Percentiles rank a stretch among this genome's conserved stretches.
These are phyloP conservation scores for Thera obeliscata DNA, from an alignment of 2,888 invertebrate genomes.

Conservation along the genomic window DNA sequence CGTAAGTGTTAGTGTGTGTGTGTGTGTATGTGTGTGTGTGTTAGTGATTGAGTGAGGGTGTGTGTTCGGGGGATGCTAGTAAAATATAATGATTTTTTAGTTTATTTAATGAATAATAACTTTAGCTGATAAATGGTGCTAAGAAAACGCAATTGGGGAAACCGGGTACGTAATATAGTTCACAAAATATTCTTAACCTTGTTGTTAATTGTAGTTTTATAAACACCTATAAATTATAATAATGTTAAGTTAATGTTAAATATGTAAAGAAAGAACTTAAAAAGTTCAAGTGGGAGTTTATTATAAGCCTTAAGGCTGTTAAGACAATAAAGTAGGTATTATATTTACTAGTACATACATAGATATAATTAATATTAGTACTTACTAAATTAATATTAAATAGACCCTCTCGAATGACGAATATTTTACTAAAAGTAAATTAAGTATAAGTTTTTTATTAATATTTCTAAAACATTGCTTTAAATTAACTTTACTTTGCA, in stretches of 20 bases:
- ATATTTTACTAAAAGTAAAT: slow-evolving; percentile 6
- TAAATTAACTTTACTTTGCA: no score
- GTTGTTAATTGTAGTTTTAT: neutral
- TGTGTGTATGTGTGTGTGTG: no score
- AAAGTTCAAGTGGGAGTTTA: slow-evolving; percentile 9
- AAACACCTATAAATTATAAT: neutral
- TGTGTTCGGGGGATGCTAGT: neutral
- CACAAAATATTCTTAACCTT: slow-evolving; percentile 1
- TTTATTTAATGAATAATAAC: neutral
- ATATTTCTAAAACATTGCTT: no score
- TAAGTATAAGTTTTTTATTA: neutral
- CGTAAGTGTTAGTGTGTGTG: no score
- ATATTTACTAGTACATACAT: neutral
- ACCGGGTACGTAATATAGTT: slow-evolving; percentile 50
- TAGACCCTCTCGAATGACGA: slow-evolving; percentile 11
- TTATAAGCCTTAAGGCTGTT: slow-evolving; percentile 8
- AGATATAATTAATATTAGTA: neutral
- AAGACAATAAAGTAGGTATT: neutral
- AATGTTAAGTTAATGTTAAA: neutral
- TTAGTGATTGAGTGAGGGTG: no score
- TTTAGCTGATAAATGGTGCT: slow-evolving; percentile 76
- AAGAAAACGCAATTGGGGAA: slow-evolving; percentile 57
- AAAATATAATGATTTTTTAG: slow-evolving; percentile 17
- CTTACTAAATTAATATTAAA: neutral
- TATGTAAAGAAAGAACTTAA: slow-evolving; percentile 3